Base-by-base conservation (phyloP, 2,888 invertebrate genomes). In the Odontocolon sp. region DNA sequence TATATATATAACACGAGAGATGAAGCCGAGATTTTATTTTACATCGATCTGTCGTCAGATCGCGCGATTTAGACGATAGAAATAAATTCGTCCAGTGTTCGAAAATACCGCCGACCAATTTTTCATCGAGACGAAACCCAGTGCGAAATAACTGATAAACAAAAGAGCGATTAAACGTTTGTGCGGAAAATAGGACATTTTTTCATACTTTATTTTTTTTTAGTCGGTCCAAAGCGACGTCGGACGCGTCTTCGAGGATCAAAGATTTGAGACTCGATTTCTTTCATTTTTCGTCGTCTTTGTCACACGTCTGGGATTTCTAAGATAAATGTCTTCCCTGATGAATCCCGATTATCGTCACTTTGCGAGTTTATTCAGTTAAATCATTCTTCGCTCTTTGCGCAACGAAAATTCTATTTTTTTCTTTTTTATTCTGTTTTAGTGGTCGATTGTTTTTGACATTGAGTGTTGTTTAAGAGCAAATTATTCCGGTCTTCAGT, bases 1-100 rank as follows among this genome's bases (percentile, higher is more conserved):
- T 28, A 8, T 11, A 36, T 56, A 14, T 40, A n/a, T 11, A 57
- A 11, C n/a, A 9, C 40, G 5, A 14, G 2, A 16, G 16, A 6
- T 8, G 16, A 18, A 42, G 42, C 18, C 42, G 6, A 14, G 18
- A 38, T 33, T 33, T 3, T 8, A 42, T 18, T 42, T 4, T 11
- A 9, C 47, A 26, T 1, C n/a, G 9, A 4, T 6, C 4, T n/a
- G 21, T 47, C 18, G 21, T 45, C 40, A 16, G 14, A 1, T 16
- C 3, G 40, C 42, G 57, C n/a, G 26, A 42, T 8, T 68, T 18
- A 67, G 26, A 28, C 40, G 38, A 40, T 50, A 33, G 54, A 63
- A 47, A 33, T 16, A n/a, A 71, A 54, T 69, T 42, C 54, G 57
- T 69, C 69, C 50, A 61, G 45, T 61, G 28, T 61, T 18, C 11